A percentile compares a stretch with the other conserved stretches of the same genome.
Evolutionary conservation across 2,797 vertebrate species (phyloP).

Genomic region (Bradypus variegatus): DNA sequence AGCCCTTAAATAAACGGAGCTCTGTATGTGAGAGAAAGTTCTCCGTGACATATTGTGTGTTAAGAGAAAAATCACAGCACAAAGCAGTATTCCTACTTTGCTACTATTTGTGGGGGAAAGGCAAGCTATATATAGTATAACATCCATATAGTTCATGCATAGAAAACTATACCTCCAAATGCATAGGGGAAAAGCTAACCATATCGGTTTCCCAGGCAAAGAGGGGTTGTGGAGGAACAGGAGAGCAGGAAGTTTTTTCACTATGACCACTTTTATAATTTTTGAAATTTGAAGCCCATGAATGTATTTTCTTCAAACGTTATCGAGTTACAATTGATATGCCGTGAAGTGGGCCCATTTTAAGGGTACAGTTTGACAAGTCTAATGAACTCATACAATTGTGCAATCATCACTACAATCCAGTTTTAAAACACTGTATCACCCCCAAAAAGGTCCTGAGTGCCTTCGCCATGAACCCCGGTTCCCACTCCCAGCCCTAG

Average conservation of each 20-base stretch:
- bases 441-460: not conserved
- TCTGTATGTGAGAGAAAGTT: not conserved
- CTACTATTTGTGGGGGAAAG: not conserved
- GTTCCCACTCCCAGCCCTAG: not conserved
- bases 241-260: not conserved
- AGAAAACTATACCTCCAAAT: not conserved
- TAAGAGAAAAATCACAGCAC: no score
- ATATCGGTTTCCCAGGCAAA: not conserved
- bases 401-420: not conserved
- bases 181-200: not conserved
- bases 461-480: not conserved
- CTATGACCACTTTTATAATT: not conserved
- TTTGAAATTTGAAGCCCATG: not conserved
- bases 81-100: not conserved
- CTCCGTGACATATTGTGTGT: not conserved
- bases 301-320: not conserved
- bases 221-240: not conserved
- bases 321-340: rapidly evolving
- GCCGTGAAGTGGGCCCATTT: not conserved
- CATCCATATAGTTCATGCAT: no score
- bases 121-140: not conserved
- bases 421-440: not conserved
- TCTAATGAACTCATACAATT: not conserved
- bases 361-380: rapidly evolving
- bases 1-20: not conserved